Conservation (phyloP, 2,888 invertebrate species). For the Amiota minor region DNA sequence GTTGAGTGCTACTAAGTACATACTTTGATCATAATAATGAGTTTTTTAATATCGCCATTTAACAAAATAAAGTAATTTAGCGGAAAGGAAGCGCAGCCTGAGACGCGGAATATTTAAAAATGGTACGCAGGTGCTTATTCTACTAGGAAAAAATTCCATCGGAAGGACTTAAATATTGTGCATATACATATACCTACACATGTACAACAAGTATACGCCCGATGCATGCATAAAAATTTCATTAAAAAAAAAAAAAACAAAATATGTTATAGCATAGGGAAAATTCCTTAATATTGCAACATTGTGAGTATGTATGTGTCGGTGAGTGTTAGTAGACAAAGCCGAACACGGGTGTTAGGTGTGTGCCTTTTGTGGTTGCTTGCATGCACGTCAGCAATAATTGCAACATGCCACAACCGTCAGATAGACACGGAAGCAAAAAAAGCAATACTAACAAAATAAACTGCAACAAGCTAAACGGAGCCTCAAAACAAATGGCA, state of each 20-base stretch:
- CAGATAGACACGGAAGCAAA: conserved; percentile 19
- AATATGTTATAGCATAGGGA: conserved; percentile 24
- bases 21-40: conserved; percentile 31
- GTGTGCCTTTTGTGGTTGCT: background rate
- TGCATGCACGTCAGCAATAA: conserved; percentile 62
- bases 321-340: conserved; percentile 15
- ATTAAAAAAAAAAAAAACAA: too few relatives aligned
- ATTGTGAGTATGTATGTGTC: too few relatives aligned
- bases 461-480: conserved; percentile 57
- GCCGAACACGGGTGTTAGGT: conserved; percentile 11
- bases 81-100: background rate
- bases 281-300: too few relatives aligned
- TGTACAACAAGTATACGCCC: conserved; percentile 36
- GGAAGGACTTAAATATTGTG: conserved; percentile 62
- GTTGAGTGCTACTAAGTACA: conserved; percentile 25
- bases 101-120: conserved; percentile 10
- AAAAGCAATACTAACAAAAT: conserved; percentile 11
- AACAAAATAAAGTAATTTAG: conserved; percentile 29
- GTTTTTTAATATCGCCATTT: conserved; percentile 29
- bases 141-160: conserved; percentile 53
- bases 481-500: conserved; percentile 47
- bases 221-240: conserved; percentile 60
- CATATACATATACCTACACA: conserved; percentile 50
- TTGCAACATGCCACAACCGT: conserved; percentile 60
- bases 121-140: too few relatives aligned